Evolutionary conservation across 2,113 vertebrate species (phyloP), one percentile per base, ranked within the genome.

Genomic region (Platysteira castanea): DNA sequence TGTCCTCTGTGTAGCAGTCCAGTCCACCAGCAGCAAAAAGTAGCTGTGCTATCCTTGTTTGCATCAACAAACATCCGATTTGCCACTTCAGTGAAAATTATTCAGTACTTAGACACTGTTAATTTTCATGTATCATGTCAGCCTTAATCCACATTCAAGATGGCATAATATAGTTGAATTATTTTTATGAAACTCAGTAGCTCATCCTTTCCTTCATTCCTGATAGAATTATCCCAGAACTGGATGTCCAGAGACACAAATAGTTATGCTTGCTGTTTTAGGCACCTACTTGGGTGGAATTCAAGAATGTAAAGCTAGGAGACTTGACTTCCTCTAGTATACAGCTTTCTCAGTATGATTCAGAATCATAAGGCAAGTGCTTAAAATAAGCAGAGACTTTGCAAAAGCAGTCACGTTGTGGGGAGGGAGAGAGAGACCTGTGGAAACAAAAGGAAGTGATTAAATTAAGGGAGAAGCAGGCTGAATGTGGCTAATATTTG

Each of bases 281-380:
- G 69, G 57, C n/a, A 68, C 78, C 49, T 54, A 37, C 47, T 68
- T 93, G 49, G 57, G 35, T 83, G 49, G 27, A 82, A 85, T 88
- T 92, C 65, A 93, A 37, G 37, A 79, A 68, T 64, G 47, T 69
- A 23, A 93, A 85, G 35, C 65, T 37, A 73, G 63, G 54, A 73
- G 41, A 35, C 49, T 73, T 87, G 57, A 70, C 54, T 94, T 93
- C 41, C 46, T 80, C 42, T 57, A 2, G 44, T 77, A 30, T 6
- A 33, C 33, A 13, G 17, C 61, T 88, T 65, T 88, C 82, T 91
- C 13, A 2, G 41, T 61, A 9, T 86, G 85, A 86, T 86, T 94
- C 82, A 94, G 70, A 88, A 90, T 95, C 95, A 69, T 65, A 80
- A 96, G 79, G 30, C 41, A 92, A 71, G 27, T 39, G 50, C 50